Base-by-base conservation (phyloP, 2,888 invertebrate species). In the Drosophila niveifrons region DNA sequence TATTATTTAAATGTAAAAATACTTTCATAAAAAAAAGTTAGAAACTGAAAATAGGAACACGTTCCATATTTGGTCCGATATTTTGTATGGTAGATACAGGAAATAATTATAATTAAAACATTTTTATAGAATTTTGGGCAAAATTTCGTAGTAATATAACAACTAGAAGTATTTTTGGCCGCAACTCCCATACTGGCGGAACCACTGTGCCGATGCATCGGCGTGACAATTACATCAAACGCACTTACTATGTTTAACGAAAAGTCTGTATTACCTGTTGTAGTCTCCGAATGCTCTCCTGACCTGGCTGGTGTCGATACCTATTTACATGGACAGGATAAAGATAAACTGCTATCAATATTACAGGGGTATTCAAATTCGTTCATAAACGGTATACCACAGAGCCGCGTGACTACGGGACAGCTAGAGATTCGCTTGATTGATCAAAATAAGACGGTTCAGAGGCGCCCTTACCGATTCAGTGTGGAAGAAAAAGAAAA, bases 161-260 rank as follows among this genome's bases (percentile, higher is more conserved):
- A 18, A n/a, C n/a, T n/a, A n/a, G n/a, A n/a, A n/a, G n/a, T n/a
- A n/a, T n/a, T n/a, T n/a, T n/a, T 18, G 18, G 18, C 18, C 18
- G 18, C 18, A 18, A 18, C 18, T 18, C 18, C 18, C 18, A 18
- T 18, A 18, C 18, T 18, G 18, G 18, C 18, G 18, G 2, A 18
- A 18, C 18, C 17, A 17, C 17, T 17, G 17, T 1, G 17, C 17
- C n/a, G n/a, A n/a, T n/a, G 36, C 11, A n/a, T 51, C 11, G 36
- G n/a, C 11, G 34, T 51, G 36, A 51, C 51, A n/a, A 51, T 51
- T 18, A 51, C 51, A 23, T 34, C 18, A 23, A 51, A 2, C 17
- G 36, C 51, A 11, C n/a, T 36, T 36, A 51, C 51, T 17, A 50
- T 34, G 34, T 36, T 50, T 50, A 50, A 34, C 11, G 51, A 51